Evolutionary conservation across 2,797 vertebrate species (phyloP).

Genomic region (Chelmon rostratus): DNA sequence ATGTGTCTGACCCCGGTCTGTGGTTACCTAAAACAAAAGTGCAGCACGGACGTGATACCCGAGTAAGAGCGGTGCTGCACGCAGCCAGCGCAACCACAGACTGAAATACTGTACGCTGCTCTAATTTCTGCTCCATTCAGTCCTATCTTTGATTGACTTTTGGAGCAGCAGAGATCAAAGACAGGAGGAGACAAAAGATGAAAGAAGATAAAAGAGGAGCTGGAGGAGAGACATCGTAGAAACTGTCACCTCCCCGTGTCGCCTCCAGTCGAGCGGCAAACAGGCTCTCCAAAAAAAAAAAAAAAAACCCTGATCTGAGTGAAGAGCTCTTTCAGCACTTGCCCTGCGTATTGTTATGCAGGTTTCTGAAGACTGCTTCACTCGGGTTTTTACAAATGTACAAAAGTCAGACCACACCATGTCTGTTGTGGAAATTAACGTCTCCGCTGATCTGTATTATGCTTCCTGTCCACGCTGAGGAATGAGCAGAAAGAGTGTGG

Average conservation of each 20-base stretch:
- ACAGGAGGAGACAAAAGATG: slow-evolving; percentile 64
- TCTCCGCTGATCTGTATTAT: slow-evolving; percentile 30
- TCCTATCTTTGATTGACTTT: slow-evolving; percentile 50
- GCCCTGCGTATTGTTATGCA: not conserved
- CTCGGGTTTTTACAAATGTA: not conserved
- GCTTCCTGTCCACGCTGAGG: slow-evolving; percentile 8
- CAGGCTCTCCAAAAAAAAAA: not conserved
- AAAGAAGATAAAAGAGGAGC: slow-evolving; percentile 63
- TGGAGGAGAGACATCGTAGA: slow-evolving; percentile 50
- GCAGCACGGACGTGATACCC: slow-evolving; percentile 4
- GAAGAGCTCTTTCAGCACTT: not conserved
- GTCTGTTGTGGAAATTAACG: slow-evolving; percentile 19
- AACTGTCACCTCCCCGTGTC: slow-evolving; percentile 56
- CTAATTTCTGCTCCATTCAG: slow-evolving; percentile 28
- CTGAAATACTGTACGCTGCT: not conserved
- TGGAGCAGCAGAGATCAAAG: slow-evolving; percentile 67
- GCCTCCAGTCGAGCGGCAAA: slow-evolving; percentile 27
- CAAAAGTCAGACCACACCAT: not conserved
- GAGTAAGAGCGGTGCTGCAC: slow-evolving; percentile 6
- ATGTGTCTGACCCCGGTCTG: slow-evolving; percentile 16
- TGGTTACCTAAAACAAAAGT: not conserved
- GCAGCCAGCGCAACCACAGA: not conserved
- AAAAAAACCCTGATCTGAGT: slow-evolving; percentile 19
- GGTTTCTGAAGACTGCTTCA: not conserved
- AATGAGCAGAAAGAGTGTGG: slow-evolving; percentile 7